These are phyloP conservation scores for Dasysyrphus tricinctus DNA, from an alignment of 2,888 invertebrate genomes.

Conservation along the genomic window DNA sequence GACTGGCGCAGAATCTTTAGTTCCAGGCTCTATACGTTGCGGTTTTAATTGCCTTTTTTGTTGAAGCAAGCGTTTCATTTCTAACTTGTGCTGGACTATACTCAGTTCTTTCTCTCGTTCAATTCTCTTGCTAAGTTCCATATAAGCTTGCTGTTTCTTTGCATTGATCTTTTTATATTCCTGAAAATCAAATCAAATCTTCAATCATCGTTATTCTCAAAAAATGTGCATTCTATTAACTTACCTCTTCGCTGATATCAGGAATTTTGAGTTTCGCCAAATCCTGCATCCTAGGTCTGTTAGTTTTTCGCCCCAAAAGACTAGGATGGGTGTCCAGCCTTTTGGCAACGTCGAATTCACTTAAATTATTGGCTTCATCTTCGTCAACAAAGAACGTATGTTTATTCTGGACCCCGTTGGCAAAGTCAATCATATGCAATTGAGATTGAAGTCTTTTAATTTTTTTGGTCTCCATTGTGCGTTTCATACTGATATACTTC, in stretches of 20 bases:
- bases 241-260: conserved; percentile 85
- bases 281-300: conserved; percentile 87
- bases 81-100: conserved; percentile 91
- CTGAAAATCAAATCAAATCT: conserved; percentile 66
- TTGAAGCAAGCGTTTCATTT: conserved; percentile 88
- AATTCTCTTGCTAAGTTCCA: conserved; percentile 90
- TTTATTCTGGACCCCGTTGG: conserved; percentile 88
- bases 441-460: conserved; percentile 87
- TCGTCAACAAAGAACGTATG: conserved; percentile 92
- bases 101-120: conserved; percentile 90
- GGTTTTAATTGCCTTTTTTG: conserved; percentile 88
- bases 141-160: conserved; percentile 86
- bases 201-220: neutral
- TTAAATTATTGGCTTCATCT: conserved; percentile 84
- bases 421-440: conserved; percentile 92
- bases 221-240: neutral
- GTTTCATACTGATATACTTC: conserved; percentile 94
- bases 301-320: conserved; percentile 88
- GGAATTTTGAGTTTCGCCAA: conserved; percentile 86
- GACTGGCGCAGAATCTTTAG: conserved; percentile 88
- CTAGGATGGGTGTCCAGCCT: conserved; percentile 90
- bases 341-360: conserved; percentile 87
- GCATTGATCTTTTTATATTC: conserved; percentile 82
- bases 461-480: conserved; percentile 92
- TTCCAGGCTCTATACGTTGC: conserved; percentile 86